Evolutionary conservation across 2,113 vertebrate genomes (phyloP).

Genomic region (Caloenas nicobarica): DNA sequence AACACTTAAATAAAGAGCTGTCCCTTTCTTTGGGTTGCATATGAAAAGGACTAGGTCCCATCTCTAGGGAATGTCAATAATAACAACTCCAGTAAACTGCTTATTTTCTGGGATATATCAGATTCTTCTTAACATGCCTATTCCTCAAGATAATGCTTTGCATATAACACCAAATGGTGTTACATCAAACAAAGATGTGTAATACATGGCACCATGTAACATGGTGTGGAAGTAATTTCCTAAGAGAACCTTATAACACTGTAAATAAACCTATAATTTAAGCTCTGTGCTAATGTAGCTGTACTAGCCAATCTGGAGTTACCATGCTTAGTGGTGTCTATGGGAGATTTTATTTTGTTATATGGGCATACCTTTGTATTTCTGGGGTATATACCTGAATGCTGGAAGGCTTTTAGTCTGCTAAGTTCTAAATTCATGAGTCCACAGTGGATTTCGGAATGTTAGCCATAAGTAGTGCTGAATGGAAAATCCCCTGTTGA

Average conservation of each 20-base stretch:
- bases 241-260: not conserved
- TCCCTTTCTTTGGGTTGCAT: not conserved
- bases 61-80: not conserved
- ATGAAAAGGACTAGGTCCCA: not conserved
- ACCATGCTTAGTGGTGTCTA: not conserved
- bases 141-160: not conserved
- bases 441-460: not conserved
- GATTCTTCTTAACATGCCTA: not conserved
- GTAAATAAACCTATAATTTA: not conserved
- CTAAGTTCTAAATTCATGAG: not conserved
- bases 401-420: not conserved
- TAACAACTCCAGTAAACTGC: not conserved
- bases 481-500: not conserved
- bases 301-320: not conserved
- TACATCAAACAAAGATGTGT: not conserved
- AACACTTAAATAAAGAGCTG: not conserved
- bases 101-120: not conserved
- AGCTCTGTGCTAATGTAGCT: not conserved
- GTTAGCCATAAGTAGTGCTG: not conserved
- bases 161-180: not conserved
- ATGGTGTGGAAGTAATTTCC: not conserved
- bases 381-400: not conserved
- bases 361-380: not conserved
- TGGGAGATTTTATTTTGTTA: not conserved
- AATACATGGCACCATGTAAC: not conserved